phyloP scores from a whole-genome alignment of 2,797 vertebrate species.

The Agapornis canus region DNA sequence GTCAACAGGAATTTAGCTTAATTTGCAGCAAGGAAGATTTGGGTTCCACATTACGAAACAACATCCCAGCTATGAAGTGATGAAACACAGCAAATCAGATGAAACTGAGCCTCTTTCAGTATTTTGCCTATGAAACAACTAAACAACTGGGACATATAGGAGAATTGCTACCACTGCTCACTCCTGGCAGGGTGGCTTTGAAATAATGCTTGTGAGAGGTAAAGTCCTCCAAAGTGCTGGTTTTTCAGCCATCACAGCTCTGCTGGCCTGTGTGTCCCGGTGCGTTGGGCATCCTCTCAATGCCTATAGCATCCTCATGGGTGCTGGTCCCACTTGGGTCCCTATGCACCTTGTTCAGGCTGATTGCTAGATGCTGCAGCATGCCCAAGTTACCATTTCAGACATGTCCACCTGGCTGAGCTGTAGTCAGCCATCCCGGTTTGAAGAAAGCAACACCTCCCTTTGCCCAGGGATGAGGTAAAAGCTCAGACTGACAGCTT shows the following conservation, averaged over 20 bases:
- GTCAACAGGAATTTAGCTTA: conserved; percentile 24
- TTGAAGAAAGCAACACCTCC: not conserved
- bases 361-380: not conserved
- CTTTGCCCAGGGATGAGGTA: not conserved
- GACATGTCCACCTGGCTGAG: rapidly evolving
- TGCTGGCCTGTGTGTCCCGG: rapidly evolving
- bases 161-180: not conserved
- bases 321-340: not conserved
- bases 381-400: not conserved
- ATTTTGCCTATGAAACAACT: not conserved
- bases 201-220: not conserved
- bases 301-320: rapidly evolving
- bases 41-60: not conserved
- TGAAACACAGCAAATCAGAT: not conserved
- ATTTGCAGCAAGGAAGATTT: not conserved
- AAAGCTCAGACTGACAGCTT: not conserved
- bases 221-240: not conserved
- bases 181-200: not conserved
- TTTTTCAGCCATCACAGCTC: not conserved
- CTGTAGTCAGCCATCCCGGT: not conserved
- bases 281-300: not conserved
- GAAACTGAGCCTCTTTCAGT: not conserved
- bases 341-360: rapidly evolving
- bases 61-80: not conserved
- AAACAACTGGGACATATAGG: rapidly evolving